These are phyloP conservation scores for Lamprotornis superbus DNA, from an alignment of 2,113 vertebrate species.

Conservation along the genomic window DNA sequence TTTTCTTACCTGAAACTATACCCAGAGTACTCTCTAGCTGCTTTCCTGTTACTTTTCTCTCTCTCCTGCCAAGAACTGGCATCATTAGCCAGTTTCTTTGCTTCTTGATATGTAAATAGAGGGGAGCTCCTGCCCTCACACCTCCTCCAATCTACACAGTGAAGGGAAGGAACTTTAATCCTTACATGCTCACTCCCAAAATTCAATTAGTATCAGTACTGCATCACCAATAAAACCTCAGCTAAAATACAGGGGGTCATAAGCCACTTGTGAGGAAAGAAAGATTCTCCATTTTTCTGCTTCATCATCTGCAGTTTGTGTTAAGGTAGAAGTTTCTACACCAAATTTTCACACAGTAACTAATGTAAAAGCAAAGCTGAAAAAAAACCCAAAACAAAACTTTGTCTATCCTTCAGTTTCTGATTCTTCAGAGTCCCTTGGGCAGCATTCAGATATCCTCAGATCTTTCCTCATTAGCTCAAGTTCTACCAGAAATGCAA, in stretches of 20 bases:
- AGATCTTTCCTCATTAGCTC: neutral
- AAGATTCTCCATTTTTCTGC: neutral
- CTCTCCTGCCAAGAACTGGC: neutral
- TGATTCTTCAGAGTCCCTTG: neutral
- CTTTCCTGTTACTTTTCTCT: neutral
- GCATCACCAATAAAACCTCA: neutral
- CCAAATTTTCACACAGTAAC: neutral
- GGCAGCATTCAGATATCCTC: neutral
- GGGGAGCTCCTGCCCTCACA: neutral
- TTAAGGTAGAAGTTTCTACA: neutral
- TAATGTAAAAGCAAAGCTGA: neutral
- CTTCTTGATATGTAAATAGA: neutral
- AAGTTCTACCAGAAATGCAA: neutral
- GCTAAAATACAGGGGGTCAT: neutral
- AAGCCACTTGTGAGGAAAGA: neutral
- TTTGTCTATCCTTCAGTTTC: neutral
- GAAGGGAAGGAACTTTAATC: neutral
- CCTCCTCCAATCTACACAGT: neutral
- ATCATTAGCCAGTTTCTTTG: neutral
- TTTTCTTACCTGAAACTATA: neutral
- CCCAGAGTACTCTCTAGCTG: neutral
- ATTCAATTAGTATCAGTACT: neutral
- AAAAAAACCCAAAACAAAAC: neutral
- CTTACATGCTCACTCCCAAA: neutral
- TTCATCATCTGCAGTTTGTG: neutral